Base-by-base conservation (phyloP, 2,888 invertebrate species). In the Myathropa florea region DNA sequence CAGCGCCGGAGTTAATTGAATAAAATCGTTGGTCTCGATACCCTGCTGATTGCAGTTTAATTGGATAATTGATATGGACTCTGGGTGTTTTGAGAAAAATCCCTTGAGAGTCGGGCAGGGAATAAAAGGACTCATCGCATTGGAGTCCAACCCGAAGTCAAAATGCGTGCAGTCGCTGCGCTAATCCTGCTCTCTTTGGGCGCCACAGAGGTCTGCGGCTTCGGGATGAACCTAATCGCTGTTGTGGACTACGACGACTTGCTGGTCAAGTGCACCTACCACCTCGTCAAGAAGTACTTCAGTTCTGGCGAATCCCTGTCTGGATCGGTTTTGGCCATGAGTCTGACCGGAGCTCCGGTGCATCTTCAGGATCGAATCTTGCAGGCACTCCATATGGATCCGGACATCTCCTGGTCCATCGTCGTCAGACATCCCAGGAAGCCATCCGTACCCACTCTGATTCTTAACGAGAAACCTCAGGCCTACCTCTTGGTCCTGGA, bases 401-500 rank as follows among this genome's bases (percentile, higher is more conserved):
- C 60, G 0, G 82, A 73, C 0, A 73, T 83, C 61, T 88, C 88
- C 0, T 92, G 92, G 91, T 89, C 89, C 2, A 78, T 92, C 4
- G 57, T 90, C 46, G 80, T 91, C 0, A 89, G 89, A 0, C 70
- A 67, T 61, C 77, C 88, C 3, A 71, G 71, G n/a, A 55, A 73
- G 0, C 21, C 33, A 10, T 18, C 26, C 7, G n/a, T 18, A 14
- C n/a, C 53, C 0, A 60, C 53, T 12, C 63, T 80, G 3, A 14
- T 89, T 1, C 77, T 92, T 61, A 85, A 89, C 0, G 91, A 91
- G 76, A 92, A 92, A 23, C 92, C 92, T 0, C 92, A 92, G 76
- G 90, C 91, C 71, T 93, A 93, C 84, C 91, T 93, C 21, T 80
- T 91, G 0, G 88, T 92, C 4, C 85, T 92, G 9, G 90, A 90